phyloP scores from a whole-genome alignment of 1,140 invertebrate species.

The Aphelinus certus region DNA sequence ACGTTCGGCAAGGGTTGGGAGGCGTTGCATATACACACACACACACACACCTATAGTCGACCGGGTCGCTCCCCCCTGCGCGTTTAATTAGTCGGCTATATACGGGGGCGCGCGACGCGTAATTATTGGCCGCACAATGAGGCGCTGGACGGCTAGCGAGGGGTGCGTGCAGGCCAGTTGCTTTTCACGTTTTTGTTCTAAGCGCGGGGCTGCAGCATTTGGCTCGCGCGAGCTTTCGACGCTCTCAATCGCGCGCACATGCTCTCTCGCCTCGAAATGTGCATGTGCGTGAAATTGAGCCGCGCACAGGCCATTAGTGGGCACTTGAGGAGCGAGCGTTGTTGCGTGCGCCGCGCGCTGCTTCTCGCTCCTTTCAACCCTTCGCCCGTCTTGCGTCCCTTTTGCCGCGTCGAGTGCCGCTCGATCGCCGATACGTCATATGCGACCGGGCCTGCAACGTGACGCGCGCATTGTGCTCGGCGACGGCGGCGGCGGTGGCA shows the following conservation, averaged over 20 bases:
- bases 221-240: slow-evolving; percentile 42
- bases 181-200: slow-evolving; percentile 52
- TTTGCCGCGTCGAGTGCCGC: slow-evolving; percentile 24
- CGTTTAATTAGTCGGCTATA: slow-evolving; percentile 59
- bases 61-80: slow-evolving; percentile 43
- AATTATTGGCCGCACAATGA: slow-evolving; percentile 60
- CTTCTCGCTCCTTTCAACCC: slow-evolving; percentile 33
- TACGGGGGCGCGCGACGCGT: slow-evolving; percentile 46
- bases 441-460: slow-evolving; percentile 5
- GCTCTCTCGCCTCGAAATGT: slow-evolving; percentile 29
- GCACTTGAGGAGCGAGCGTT: slow-evolving; percentile 14
- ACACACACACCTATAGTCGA: slow-evolving; percentile 28
- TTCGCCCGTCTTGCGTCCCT: slow-evolving; percentile 13
- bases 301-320: neutral
- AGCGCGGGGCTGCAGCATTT: slow-evolving; percentile 55
- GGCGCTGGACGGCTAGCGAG: slow-evolving; percentile 39
- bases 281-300: slow-evolving; percentile 34
- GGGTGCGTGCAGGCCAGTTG: neutral
- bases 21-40: slow-evolving; percentile 43
- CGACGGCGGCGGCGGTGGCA: too few relatives aligned
- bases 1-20: slow-evolving; percentile 33
- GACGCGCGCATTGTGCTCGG: slow-evolving; percentile 1
- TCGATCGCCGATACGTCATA: too few relatives aligned
- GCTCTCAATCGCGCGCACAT: slow-evolving; percentile 29
- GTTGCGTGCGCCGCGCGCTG: slow-evolving; percentile 45